A percentile compares a stretch with the other conserved stretches of the same genome.
Evolutionary conservation across 2,888 invertebrate species (phyloP).

Genomic region (Automeris io): DNA sequence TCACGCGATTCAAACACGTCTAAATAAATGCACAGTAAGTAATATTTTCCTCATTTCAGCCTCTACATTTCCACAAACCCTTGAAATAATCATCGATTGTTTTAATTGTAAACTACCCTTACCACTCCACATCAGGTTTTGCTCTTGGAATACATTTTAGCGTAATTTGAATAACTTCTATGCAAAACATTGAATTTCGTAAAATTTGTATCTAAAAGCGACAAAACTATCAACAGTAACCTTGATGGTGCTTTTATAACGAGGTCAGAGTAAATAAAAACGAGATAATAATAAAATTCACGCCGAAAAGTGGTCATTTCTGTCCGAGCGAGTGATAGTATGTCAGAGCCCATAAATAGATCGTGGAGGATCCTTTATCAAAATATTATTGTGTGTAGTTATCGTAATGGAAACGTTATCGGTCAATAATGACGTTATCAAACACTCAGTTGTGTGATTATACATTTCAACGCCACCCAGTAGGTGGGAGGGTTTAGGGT

Average conservation of each 20-base stretch:
- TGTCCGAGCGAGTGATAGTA: constrained; percentile 10
- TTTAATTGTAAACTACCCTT: neutral
- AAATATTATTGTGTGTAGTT: constrained; percentile 13
- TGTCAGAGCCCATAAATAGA: constrained; percentile 37
- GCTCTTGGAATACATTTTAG: neutral
- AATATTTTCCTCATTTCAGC: constrained; percentile 29
- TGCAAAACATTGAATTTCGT: no score
- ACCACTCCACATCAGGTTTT: neutral
- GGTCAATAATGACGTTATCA: constrained; percentile 5
- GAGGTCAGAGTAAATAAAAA: constrained; percentile 26
- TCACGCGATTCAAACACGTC: constrained; percentile 31
- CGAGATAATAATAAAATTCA: constrained; percentile 19
- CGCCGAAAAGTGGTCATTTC: constrained; percentile 10
- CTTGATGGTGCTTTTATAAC: constrained; percentile 23
- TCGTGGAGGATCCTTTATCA: constrained; percentile 13
- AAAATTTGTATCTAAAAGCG: neutral
- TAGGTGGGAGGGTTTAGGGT: neutral
- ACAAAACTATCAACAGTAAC: constrained; percentile 14
- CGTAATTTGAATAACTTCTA: neutral
- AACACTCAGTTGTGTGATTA: neutral
- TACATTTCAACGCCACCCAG: constrained; percentile 3
- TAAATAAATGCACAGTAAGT: constrained; percentile 65
- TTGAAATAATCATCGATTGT: neutral
- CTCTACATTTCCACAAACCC: neutral
- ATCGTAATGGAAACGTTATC: constrained; percentile 17